phyloP scores from a whole-genome alignment of 2,888 invertebrate species.

The Eledona agricola region DNA sequence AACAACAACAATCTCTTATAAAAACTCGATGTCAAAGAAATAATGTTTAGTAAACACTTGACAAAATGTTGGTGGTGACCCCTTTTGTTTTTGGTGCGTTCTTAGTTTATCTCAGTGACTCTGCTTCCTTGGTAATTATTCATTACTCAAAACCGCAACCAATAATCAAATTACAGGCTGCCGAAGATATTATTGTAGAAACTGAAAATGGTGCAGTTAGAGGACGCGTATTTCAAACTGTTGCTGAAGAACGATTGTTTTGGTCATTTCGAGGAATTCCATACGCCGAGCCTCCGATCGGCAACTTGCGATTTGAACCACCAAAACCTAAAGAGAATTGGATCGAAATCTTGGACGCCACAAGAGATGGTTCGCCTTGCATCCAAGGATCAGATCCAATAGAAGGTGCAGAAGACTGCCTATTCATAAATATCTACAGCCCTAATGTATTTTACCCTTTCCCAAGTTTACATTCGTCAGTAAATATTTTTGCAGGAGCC shows the following conservation, averaged over 20 bases:
- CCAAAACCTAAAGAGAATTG: conserved; percentile 49
- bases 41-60: too few relatives aligned
- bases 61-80: too few relatives aligned
- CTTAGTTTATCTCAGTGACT: too few relatives aligned
- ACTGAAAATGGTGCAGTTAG: conserved; percentile 40
- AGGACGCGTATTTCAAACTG: conserved; percentile 37
- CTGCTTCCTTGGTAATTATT: too few relatives aligned
- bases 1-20: too few relatives aligned
- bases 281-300: conserved; percentile 41
- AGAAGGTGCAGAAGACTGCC: conserved; percentile 44
- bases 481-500: conserved; percentile 7
- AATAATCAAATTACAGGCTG: too few relatives aligned
- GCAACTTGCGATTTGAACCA: conserved; percentile 57
- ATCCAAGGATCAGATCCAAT: conserved; percentile 34
- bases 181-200: conserved; percentile 21
- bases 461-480: not conserved
- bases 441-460: conserved; percentile 37
- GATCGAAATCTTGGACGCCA: conserved; percentile 40
- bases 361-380: conserved; percentile 39
- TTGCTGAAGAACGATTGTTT: conserved; percentile 9
- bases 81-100: too few relatives aligned
- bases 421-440: conserved; percentile 45
- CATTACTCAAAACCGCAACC: too few relatives aligned
- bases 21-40: too few relatives aligned
- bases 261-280: conserved; percentile 43